Evolutionary conservation across 2,797 vertebrate genomes (phyloP), one percentile per base, ranked within the genome.

Genomic region (Cynodonichthys magdalenae): DNA sequence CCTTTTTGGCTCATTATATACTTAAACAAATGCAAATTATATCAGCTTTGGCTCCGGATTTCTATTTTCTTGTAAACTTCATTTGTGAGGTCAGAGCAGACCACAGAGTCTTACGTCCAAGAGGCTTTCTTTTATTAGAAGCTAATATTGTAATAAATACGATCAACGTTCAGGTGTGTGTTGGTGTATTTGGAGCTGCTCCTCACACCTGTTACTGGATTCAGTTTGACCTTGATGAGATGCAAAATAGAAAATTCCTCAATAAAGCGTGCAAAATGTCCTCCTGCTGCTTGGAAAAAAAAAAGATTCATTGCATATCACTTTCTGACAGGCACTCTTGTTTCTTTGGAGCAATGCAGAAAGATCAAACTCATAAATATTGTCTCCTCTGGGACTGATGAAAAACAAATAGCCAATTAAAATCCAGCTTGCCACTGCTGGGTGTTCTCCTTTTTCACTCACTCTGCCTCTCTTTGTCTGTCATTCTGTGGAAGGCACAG

Each of bases 291-390:
- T 31, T 48, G 8, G 31, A 49, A 15, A 48, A 53, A n/a, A 49
- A 53, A 12, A 46, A 20, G n/a, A 84, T 83, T 83, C 69, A 79
- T 84, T 75, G 48, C 68, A 31, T 11, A 62, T 79, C 69, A 61
- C 52, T 15, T 78, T 66, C 53, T 45, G 52, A 46, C 36, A 59
- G 47, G 58, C 66, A 44, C 55, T 74, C 81, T 75, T 68, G 72
- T 90, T 87, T 75, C 63, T 75, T 76, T 69, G 47, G 81, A 76
- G 83, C 69, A 80, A 80, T 52, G 47, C 47, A 66, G 79, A 81
- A 92, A 92, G 83, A 92, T 92, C 91, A 92, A 82, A 86, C 88
- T 89, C 89, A 91, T 93, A 92, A 92, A 93, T 92, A 92, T 92
- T 81, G 83, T 75, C 87, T 92, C 82, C 84, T 81, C 67, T 57